These are phyloP conservation scores for Phrixothrix hirtus DNA, from an alignment of 2,888 invertebrate species.

Conservation along the genomic window DNA sequence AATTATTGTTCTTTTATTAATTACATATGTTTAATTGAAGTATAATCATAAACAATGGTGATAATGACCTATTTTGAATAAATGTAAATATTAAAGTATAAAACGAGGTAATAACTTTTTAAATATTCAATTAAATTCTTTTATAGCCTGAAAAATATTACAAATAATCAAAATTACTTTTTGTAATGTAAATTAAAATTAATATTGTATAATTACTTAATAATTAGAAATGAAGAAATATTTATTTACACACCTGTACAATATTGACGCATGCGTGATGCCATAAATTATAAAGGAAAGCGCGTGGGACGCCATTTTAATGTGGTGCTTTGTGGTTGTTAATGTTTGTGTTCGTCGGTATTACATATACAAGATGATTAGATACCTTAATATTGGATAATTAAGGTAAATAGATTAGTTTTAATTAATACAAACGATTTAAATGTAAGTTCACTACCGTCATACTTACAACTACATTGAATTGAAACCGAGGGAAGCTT, in stretches of 20 bases:
- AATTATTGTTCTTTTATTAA: too few relatives aligned
- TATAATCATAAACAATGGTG: too few relatives aligned
- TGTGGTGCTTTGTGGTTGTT: slow-evolving; percentile 47
- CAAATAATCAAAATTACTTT: too few relatives aligned
- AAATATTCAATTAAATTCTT: too few relatives aligned
- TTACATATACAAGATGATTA: slow-evolving; percentile 28
- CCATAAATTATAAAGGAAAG: slow-evolving; percentile 46
- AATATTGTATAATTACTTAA: background rate
- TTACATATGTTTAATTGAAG: too few relatives aligned
- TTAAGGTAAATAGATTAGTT: slow-evolving; percentile 13
- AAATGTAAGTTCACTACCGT: too few relatives aligned
- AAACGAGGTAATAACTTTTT: too few relatives aligned
- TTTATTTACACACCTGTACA: slow-evolving; percentile 25
- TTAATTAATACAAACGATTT: background rate
- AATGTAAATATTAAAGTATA: too few relatives aligned
- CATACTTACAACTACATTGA: too few relatives aligned
- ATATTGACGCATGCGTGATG: slow-evolving; percentile 37
- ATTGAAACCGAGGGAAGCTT: slow-evolving; percentile 5
- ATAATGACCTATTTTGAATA: too few relatives aligned
- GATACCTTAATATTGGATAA: slow-evolving; percentile 27
- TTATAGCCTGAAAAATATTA: too few relatives aligned
- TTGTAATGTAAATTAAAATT: background rate
- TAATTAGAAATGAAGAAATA: background rate
- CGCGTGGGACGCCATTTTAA: slow-evolving; percentile 58
- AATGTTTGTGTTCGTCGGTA: slow-evolving; percentile 19